A percentile compares a stretch with the other conserved stretches of the same genome.
phyloP scores from a whole-genome alignment of 2,888 invertebrate genomes.

The Netelia melanura region DNA sequence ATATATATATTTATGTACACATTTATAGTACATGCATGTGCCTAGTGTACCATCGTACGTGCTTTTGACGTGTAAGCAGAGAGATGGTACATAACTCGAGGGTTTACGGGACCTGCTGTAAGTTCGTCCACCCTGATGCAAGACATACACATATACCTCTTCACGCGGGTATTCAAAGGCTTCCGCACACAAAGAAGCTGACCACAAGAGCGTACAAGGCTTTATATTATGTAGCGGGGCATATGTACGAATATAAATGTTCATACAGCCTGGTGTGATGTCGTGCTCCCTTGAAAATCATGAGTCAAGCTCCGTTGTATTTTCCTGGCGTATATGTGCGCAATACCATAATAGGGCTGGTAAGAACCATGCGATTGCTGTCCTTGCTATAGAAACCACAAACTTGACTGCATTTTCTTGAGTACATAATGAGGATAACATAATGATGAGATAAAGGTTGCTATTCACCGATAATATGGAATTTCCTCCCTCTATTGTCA shows the following conservation, averaged over 20 bases:
- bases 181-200: slow-evolving; percentile 12
- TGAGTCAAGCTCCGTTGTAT: slow-evolving; percentile 40
- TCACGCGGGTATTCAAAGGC: slow-evolving; percentile 26
- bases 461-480: too few species aligned
- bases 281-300: slow-evolving; percentile 28
- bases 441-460: too few species aligned
- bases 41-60: slow-evolving; percentile 43
- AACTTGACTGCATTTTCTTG: slow-evolving; percentile 8
- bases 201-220: neutral
- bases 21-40: neutral
- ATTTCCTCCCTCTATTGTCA: too few species aligned
- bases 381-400: slow-evolving; percentile 40
- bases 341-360: neutral
- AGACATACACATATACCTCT: slow-evolving; percentile 36
- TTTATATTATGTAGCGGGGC: neutral
- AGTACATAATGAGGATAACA: neutral
- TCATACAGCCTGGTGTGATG: neutral
- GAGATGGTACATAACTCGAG: slow-evolving; percentile 68
- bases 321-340: neutral
- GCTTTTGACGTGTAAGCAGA: slow-evolving; percentile 49
- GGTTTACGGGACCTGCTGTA: slow-evolving; percentile 67
- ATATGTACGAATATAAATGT: slow-evolving; percentile 10
- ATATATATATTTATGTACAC: slow-evolving; percentile 10
- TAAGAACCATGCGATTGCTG: slow-evolving; percentile 35
- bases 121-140: slow-evolving; percentile 30